A percentile compares a stretch with the other conserved stretches of the same genome.
Evolutionary conservation across 2,888 invertebrate genomes (phyloP).

Genomic region (Rhodophaea formosa): DNA sequence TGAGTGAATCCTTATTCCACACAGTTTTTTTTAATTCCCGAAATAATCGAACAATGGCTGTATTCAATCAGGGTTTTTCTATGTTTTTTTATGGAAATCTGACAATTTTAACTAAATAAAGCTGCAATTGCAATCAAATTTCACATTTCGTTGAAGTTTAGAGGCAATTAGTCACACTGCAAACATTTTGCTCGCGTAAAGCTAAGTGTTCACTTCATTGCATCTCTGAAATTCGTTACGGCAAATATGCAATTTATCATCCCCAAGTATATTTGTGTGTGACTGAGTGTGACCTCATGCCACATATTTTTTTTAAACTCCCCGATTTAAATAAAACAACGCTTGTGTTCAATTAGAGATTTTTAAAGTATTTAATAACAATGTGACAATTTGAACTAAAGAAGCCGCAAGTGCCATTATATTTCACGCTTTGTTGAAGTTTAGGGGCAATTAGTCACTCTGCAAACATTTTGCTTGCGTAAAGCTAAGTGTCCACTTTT

Average conservation of each 20-base stretch:
- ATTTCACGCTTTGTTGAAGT: constrained; percentile 1
- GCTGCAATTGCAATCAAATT: constrained; percentile 29
- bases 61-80: too few species aligned
- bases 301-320: too few species aligned
- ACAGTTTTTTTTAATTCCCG: too few species aligned
- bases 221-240: constrained; percentile 34
- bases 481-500: constrained; percentile 38
- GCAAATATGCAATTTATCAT: constrained; percentile 16
- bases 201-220: constrained; percentile 39
- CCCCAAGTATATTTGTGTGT: background rate
- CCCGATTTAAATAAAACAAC: background rate
- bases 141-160: constrained; percentile 24
- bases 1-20: too few species aligned
- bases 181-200: constrained; percentile 15
- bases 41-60: too few species aligned
- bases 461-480: constrained; percentile 7
- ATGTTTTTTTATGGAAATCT: constrained; percentile 3
- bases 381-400: too few species aligned
- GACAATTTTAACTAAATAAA: constrained; percentile 28
- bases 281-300: background rate
- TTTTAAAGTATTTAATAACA: too few species aligned
- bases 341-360: too few species aligned
- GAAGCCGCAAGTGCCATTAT: background rate
- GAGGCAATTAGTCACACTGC: constrained; percentile 14
- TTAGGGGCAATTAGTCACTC: constrained; percentile 15